Evolutionary conservation across 2,888 invertebrate species (phyloP).

Genomic region (Hofmannophila pseudospretella): DNA sequence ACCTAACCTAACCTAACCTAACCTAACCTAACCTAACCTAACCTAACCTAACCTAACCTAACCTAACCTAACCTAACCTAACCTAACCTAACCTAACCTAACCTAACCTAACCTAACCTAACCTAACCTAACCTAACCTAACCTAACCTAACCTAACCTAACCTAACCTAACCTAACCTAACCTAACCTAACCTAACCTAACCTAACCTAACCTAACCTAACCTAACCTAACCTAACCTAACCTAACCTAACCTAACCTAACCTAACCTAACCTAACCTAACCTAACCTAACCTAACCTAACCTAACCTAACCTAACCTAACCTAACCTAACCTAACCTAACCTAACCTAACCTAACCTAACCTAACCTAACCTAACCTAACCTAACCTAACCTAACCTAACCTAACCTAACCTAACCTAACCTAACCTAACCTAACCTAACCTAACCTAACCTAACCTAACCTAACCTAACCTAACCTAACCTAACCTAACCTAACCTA

Average conservation of each 20-base stretch:
- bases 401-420: conserved; percentile 19
- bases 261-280: too few species aligned
- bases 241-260: conserved; percentile 14
- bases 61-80: conserved; percentile 16
- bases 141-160: conserved; percentile 10
- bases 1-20: conserved; percentile 16
- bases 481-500: conserved; percentile 16
- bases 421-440: conserved; percentile 18
- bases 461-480: conserved; percentile 19
- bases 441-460: conserved; percentile 19
- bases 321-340: conserved; percentile 17
- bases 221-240: conserved; percentile 13
- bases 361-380: conserved; percentile 21
- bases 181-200: conserved; percentile 17
- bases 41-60: conserved; percentile 16
- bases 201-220: conserved; percentile 16
- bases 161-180: too few species aligned
- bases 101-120: conserved; percentile 21
- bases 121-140: conserved; percentile 19
- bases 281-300: too few species aligned
- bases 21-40: too few species aligned
- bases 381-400: conserved; percentile 20
- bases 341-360: conserved; percentile 19
- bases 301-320: conserved; percentile 16
- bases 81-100: conserved; percentile 15